Base-by-base conservation (phyloP, 2,888 invertebrate species). In the Pandemis heparana region DNA sequence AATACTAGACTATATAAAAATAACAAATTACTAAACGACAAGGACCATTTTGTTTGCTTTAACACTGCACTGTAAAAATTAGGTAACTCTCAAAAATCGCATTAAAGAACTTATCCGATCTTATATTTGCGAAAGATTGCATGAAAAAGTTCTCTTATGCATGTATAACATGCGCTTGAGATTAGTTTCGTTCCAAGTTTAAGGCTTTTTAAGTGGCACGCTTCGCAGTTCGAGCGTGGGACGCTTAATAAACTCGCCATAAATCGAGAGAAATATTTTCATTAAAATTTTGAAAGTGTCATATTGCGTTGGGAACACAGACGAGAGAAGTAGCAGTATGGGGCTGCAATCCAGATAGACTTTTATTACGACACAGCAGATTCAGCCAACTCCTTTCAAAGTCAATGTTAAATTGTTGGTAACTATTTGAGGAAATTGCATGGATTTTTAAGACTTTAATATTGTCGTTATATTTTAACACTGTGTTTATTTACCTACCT, bases 201-300 rank as follows among this genome's bases (percentile, higher is more conserved):
- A 64, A 10, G 38, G 46, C n/a, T 56, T 41, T 63, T 38, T 56
- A 68, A 43, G 2, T 9, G 53, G 39, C 56, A 46, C 59, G 41
- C 71, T 73, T 67, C 70, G 65, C 66, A 70, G 67, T 46, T 60
- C 70, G 59, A 48, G 64, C 60, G 63, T 67, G 59, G 65, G 56
- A 81, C 81, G 84, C 83, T 83, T 88, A 89, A 89, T 89, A 89
- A 90, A 84, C 85, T 80, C 78, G 64, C 81, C 75, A 87, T 90
- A 90, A 89, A 90, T 91, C 84, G 81, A 81, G 82, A 76, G 79
- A 89, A 89, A 88, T 87, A 90, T 91, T 92, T 91, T 88, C 85
- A 91, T 92, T 91, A 86, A 87, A 89, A 88, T 85, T 91, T 90
- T 81, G 84, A 77, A 82, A 82, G 81, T 84, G 81, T 89, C 80